These are phyloP conservation scores for Heliconius melpomene DNA, from an alignment of 1,140 invertebrate genomes.

Conservation along the genomic window DNA sequence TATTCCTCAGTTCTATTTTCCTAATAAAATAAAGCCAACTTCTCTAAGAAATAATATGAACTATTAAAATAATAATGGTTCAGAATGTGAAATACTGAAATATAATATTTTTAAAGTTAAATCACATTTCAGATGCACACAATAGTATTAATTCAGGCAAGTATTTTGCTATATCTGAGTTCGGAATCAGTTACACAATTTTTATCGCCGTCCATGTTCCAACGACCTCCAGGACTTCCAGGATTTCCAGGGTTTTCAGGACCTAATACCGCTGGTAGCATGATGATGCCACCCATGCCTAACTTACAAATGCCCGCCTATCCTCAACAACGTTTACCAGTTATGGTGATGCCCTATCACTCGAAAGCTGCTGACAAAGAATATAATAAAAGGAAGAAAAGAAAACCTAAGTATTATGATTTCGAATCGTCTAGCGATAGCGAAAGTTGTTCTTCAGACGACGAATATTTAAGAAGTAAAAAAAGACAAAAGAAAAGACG, in stretches of 20 bases:
- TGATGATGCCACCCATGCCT: conserved; percentile 35
- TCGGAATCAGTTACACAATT: conserved; percentile 27
- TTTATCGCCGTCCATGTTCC: conserved; percentile 21
- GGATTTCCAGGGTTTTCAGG: not conserved
- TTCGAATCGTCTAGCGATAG: conserved; percentile 46
- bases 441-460: conserved; percentile 40
- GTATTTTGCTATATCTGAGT: conserved; percentile 25
- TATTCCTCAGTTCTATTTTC: no score
- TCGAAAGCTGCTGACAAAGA: conserved; percentile 46
- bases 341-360: conserved; percentile 60
- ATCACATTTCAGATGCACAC: conserved; percentile 39
- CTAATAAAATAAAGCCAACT: no score
- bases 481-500: conserved; percentile 38
- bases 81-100: no score
- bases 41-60: no score
- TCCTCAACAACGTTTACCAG: conserved; percentile 50
- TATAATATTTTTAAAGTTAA: not conserved
- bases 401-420: conserved; percentile 39
- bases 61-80: no score
- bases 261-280: not conserved
- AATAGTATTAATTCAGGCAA: conserved; percentile 18
- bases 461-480: conserved; percentile 31
- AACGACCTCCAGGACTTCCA: conserved; percentile 20
- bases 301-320: conserved; percentile 40
- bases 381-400: conserved; percentile 41